Conservation (phyloP, 2,888 invertebrate genomes). For the Anarsia innoxiella region DNA sequence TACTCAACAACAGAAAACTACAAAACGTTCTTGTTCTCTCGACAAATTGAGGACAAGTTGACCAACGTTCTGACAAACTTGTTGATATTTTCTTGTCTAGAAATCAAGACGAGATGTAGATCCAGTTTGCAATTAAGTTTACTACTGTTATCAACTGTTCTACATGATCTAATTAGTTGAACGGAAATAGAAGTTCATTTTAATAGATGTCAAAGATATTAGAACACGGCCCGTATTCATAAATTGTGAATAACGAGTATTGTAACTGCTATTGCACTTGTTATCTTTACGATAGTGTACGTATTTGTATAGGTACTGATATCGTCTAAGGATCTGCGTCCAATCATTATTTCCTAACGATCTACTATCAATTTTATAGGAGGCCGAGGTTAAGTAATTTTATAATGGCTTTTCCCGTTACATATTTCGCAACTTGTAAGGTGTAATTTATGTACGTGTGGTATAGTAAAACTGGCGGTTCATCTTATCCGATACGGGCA, state of each 20-base stretch:
- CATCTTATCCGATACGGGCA: constrained; percentile 34
- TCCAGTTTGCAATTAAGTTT: background rate
- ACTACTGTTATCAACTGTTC: background rate
- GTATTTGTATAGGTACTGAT: too few relatives aligned
- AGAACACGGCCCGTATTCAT: background rate
- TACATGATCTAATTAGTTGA: constrained; percentile 1
- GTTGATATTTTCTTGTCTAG: constrained; percentile 2
- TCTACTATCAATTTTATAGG: too few relatives aligned
- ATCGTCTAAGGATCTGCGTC: too few relatives aligned
- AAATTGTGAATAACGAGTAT: constrained; percentile 4
- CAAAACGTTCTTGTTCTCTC: constrained; percentile 34
- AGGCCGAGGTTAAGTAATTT: background rate
- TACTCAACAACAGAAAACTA: constrained; percentile 27
- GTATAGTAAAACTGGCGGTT: constrained; percentile 28
- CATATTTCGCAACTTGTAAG: constrained; percentile 18
- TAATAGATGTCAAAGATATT: constrained; percentile 6
- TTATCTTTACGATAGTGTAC: constrained; percentile 1
- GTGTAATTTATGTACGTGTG: constrained; percentile 40
- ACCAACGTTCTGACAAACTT: constrained; percentile 25
- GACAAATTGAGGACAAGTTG: constrained; percentile 34
- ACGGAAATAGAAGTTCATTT: background rate
- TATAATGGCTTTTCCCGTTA: constrained; percentile 1
- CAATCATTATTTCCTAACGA: too few relatives aligned
- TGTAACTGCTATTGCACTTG: constrained; percentile 5
- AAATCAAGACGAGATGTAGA: too few relatives aligned